Percentiles rank a stretch among this genome's conserved stretches.
Evolutionary conservation across 2,113 vertebrate species (phyloP).

Genomic region (Indicator indicator): DNA sequence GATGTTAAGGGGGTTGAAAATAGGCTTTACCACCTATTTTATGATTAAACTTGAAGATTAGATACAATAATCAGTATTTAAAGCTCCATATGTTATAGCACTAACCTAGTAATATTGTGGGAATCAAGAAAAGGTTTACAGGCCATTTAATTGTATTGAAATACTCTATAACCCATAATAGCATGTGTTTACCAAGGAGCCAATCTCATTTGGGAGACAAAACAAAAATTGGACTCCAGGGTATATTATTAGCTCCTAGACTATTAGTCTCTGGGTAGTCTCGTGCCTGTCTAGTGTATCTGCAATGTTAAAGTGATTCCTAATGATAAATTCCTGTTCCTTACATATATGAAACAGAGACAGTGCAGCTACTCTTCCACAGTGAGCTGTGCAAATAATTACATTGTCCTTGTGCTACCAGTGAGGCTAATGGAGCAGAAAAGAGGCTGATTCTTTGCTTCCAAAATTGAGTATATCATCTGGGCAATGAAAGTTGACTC

Average conservation of each 20-base stretch:
- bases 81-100: neutral
- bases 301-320: neutral
- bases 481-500: neutral
- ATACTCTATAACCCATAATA: neutral
- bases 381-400: neutral
- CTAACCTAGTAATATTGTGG: neutral
- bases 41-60: neutral
- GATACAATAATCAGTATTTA: neutral
- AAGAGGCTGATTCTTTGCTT: neutral
- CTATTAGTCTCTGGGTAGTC: neutral
- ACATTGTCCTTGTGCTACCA: neutral
- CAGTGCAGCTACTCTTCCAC: neutral
- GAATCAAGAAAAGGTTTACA: neutral
- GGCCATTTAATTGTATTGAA: neutral
- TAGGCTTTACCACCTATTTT: neutral
- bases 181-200: neutral
- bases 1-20: neutral
- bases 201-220: neutral
- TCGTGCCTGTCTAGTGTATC: neutral
- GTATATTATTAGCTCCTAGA: neutral
- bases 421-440: neutral
- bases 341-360: neutral
- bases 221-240: neutral
- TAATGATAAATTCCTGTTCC: neutral
- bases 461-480: neutral